Conservation (phyloP, 2,888 invertebrate species). For the Deilephila elpenor region DNA sequence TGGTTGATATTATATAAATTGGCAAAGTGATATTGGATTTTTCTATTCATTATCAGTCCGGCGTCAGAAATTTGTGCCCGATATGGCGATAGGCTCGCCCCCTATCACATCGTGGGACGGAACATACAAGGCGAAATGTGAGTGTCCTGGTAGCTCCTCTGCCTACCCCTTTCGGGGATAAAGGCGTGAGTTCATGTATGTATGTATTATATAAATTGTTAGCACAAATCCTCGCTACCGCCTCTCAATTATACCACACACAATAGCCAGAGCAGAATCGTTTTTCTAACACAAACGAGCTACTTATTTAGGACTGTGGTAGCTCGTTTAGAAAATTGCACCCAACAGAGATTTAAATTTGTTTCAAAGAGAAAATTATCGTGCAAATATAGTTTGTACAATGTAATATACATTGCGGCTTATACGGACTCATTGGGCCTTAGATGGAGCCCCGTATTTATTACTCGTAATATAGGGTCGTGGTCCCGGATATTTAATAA, state of each 20-base stretch:
- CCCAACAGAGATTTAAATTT: constrained; percentile 33
- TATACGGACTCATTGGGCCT: not conserved
- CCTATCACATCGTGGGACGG: too few species aligned
- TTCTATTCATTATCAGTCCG: too few species aligned
- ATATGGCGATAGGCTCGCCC: too few species aligned
- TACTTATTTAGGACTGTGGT: constrained; percentile 43
- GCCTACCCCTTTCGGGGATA: too few species aligned
- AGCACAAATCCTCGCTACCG: not conserved
- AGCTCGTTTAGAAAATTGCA: constrained; percentile 53
- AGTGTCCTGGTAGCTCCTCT: too few species aligned
- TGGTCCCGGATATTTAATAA: not conserved
- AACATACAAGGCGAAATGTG: too few species aligned
- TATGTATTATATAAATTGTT: not conserved
- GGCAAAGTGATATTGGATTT: too few species aligned
- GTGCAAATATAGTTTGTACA: constrained; percentile 16
- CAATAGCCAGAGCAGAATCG: constrained; percentile 38
- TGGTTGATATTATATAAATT: too few species aligned
- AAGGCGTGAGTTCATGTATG: too few species aligned
- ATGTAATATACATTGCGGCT: constrained; percentile 1
- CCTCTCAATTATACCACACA: constrained; percentile 22
- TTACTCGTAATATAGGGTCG: constrained; percentile 3
- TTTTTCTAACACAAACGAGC: constrained; percentile 47
- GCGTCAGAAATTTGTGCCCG: too few species aligned
- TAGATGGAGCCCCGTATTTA: constrained; percentile 1
- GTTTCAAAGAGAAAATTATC: constrained; percentile 27